Evolutionary conservation across 2,888 invertebrate species (phyloP).

Genomic region (Rhamphomyia laevipes): DNA sequence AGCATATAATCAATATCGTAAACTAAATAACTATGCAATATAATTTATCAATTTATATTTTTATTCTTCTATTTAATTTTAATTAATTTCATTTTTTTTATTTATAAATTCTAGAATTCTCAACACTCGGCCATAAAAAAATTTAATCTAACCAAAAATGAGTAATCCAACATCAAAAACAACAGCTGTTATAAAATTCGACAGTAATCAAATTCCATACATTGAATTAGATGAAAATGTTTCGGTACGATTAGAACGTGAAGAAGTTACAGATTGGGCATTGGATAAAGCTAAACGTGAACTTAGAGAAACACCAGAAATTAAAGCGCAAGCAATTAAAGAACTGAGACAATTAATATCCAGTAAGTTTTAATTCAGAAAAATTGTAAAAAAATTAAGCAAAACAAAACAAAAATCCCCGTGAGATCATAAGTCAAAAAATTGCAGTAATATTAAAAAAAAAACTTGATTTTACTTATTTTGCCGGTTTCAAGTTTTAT

Average conservation of each 20-base stretch:
- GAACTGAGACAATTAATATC: slow-evolving; percentile 41
- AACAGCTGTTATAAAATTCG: slow-evolving; percentile 35
- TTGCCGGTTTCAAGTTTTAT: no score
- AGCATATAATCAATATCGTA: no score
- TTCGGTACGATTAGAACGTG: slow-evolving; percentile 50
- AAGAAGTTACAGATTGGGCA: slow-evolving; percentile 43
- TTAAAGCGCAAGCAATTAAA: slow-evolving; percentile 44
- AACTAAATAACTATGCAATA: no score
- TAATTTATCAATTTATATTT: no score
- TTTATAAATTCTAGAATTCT: no score
- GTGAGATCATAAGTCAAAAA: no score
- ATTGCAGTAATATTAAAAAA: no score
- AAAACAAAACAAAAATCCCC: no score
- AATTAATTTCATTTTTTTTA: no score
- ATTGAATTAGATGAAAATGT: slow-evolving; percentile 47
- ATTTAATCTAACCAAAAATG: neutral
- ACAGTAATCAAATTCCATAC: slow-evolving; percentile 46
- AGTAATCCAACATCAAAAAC: neutral
- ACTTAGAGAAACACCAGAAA: slow-evolving; percentile 58
- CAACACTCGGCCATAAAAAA: no score
- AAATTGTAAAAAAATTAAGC: neutral
- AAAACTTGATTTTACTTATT: no score
- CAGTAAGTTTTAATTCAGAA: slow-evolving; percentile 34
- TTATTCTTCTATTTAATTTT: no score
- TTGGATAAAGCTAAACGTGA: slow-evolving; percentile 54